Conservation (phyloP, 53 echinoderm and acorn worm species). For the Arbacia lixula region DNA sequence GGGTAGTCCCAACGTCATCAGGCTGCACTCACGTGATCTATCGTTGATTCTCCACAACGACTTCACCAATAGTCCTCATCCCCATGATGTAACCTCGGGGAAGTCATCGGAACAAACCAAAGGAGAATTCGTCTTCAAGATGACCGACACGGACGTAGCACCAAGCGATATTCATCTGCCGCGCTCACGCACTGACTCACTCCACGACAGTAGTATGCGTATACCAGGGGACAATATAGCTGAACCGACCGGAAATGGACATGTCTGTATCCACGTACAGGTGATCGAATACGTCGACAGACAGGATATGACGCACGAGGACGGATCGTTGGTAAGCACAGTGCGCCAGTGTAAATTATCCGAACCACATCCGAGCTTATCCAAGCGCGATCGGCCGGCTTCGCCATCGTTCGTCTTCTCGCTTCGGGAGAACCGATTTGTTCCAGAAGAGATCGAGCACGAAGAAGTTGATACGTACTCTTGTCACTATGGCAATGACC, state of each 20-base stretch:
- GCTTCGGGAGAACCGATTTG: constrained; percentile 64
- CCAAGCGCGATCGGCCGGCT: not conserved
- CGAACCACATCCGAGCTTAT: not conserved
- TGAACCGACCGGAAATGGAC: not conserved
- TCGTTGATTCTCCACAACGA: too few relatives aligned
- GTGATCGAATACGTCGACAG: constrained; percentile 63
- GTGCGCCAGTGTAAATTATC: constrained; percentile 46
- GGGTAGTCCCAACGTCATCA: constrained; percentile 31
- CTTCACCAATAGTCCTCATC: too few relatives aligned
- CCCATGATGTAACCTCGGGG: too few relatives aligned
- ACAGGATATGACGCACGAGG: constrained; percentile 48
- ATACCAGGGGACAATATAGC: too few relatives aligned
- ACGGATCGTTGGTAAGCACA: constrained; percentile 60
- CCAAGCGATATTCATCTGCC: too few relatives aligned
- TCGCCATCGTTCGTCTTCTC: constrained; percentile 58
- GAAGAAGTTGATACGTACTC: constrained; percentile 59
- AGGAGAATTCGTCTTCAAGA: too few relatives aligned
- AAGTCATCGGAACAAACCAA: too few relatives aligned
- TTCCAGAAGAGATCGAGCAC: constrained; percentile 42
- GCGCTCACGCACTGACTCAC: not conserved
- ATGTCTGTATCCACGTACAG: constrained; percentile 62
- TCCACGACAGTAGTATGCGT: not conserved
- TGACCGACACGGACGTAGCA: too few relatives aligned
- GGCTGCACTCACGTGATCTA: constrained; percentile 1
- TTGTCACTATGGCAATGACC: constrained; percentile 18